Conservation (phyloP, 2,888 invertebrate species). For the Lacanobia wlatinum region DNA sequence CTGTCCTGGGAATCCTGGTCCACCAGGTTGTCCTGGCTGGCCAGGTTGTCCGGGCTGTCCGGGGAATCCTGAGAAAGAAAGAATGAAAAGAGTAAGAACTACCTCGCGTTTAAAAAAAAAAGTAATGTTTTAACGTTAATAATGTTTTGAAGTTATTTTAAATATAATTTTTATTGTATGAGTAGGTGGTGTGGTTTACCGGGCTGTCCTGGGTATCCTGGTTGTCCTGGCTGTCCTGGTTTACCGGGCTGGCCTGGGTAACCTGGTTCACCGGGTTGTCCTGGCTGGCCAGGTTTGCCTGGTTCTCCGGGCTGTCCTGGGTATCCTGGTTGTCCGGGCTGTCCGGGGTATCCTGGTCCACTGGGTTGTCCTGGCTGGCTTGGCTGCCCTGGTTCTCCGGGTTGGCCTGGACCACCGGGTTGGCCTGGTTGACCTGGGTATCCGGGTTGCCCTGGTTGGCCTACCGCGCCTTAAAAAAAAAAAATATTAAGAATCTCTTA, state of each 20-base stretch:
- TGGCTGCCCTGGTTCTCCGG: slow-evolving; percentile 48
- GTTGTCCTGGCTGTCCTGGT: slow-evolving; percentile 72
- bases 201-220: slow-evolving; percentile 62
- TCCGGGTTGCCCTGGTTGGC: no score
- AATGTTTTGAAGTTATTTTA: no score
- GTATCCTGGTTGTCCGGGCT: slow-evolving; percentile 76
- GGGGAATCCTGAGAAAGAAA: slow-evolving; percentile 66
- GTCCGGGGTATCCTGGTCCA: slow-evolving; percentile 40
- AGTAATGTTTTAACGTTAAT: no score
- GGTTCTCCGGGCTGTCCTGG: slow-evolving; percentile 61
- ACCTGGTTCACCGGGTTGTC: slow-evolving; percentile 53
- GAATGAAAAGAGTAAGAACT: no score
- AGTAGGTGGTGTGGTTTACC: slow-evolving; percentile 60
- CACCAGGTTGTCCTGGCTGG: slow-evolving; percentile 67
- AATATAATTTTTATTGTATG: no score
- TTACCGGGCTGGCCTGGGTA: slow-evolving; percentile 5
- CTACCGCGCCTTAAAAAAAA: not conserved
- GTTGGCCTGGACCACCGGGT: slow-evolving; percentile 67
- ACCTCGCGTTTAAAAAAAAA: no score
- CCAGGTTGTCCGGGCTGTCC: slow-evolving; percentile 67
- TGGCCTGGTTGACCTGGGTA: no score
- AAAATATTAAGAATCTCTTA: no score
- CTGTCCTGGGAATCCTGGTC: slow-evolving; percentile 20
- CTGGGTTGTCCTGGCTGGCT: slow-evolving; percentile 64
- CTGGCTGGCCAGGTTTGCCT: slow-evolving; percentile 71